phyloP scores from a whole-genome alignment of 2,797 vertebrate genomes.

The Lepilemur ruficaudatus region DNA sequence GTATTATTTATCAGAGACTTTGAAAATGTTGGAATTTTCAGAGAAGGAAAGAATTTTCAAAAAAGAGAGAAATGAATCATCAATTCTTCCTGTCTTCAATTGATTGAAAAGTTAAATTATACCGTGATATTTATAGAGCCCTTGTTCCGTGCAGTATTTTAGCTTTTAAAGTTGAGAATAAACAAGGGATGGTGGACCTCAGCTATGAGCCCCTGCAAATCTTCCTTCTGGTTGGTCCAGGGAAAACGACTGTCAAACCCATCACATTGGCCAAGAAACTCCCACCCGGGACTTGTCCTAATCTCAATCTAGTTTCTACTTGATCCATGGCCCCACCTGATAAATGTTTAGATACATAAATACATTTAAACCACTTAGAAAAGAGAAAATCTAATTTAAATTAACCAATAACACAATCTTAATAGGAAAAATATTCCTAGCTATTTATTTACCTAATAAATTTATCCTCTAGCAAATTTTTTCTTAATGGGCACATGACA shows the following conservation, averaged over 20 bases:
- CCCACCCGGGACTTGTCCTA: background rate
- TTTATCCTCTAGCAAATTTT: background rate
- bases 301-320: background rate
- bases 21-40: constrained; percentile 63
- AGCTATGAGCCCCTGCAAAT: background rate
- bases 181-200: background rate
- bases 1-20: constrained; percentile 75
- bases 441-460: constrained; percentile 2
- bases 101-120: constrained; percentile 12
- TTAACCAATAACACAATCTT: background rate
- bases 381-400: background rate
- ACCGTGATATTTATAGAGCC: background rate
- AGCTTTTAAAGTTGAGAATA: constrained; percentile 11
- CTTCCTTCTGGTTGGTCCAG: background rate
- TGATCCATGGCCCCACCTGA: background rate
- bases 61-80: constrained; percentile 53
- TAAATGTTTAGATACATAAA: background rate
- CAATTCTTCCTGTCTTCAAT: background rate
- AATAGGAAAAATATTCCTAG: background rate
- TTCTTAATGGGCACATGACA: background rate
- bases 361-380: background rate
- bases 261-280: background rate
- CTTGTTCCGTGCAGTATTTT: background rate
- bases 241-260: background rate
- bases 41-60: constrained; percentile 60